Evolutionary conservation across 2,888 invertebrate species (phyloP), one percentile per base, ranked within the genome.

Genomic region (Candidula unifasciata): DNA sequence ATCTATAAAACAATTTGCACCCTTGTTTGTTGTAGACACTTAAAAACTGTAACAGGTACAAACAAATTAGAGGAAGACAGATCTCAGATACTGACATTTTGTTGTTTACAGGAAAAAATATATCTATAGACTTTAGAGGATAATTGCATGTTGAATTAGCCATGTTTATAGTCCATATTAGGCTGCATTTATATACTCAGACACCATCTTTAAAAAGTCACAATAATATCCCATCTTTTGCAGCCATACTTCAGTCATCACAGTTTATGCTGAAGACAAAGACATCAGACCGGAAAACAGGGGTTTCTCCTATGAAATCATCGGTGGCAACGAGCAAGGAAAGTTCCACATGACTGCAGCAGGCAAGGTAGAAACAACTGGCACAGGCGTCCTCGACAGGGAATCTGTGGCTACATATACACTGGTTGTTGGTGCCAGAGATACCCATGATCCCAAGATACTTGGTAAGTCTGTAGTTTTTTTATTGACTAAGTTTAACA

Each of bases 221-320:
- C n/a, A n/a, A n/a, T n/a, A n/a, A n/a, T n/a, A n/a, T n/a, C 44
- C 35, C 21, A 21, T 78, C 13, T 52, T 1, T 73, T 96, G 96
- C 0, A 95, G 96, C 0, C 96, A 96, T 85, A 96, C 97, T 0
- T 96, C 95, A 88, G 96, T 98, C 21, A 96, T 97, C 95, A 96
- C 96, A 0, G 94, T 98, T n/a, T 95, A 96, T 8, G 98, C 98
- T 0, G 96, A 95, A 27, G 93, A 92, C 87, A 87, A 86, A 13
- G 93, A 93, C 86, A 87, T 89, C 52, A 87, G 89, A 57, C 84
- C 87, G 60, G 86, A 89, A 35, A 91, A 92, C 87, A 89, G 90
- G 16, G 69, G 85, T 16, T 93, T 93, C 83, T 76, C 83, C 18
- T 93, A 92, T 87, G 86, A 82, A 2, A 91, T 93, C 37, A 83